Conservation (phyloP, 2,888 invertebrate species). For the Chalcis sispes region DNA sequence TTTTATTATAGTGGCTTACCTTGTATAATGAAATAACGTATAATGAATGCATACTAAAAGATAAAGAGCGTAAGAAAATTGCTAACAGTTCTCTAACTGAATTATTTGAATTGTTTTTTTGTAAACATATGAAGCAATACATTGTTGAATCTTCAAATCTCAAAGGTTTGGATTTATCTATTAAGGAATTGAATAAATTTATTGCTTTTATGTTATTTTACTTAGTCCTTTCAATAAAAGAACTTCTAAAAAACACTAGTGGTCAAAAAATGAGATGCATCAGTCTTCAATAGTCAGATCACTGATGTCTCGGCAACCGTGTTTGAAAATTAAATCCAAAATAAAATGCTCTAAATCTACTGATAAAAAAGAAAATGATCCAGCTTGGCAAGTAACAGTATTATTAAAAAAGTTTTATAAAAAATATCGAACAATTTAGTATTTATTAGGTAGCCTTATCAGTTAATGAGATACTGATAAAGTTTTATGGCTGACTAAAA, state of each 20-base stretch:
- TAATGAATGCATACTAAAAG: too few relatives aligned
- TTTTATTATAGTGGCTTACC: too few relatives aligned
- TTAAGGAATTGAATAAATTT: constrained; percentile 28
- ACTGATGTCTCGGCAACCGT: constrained; percentile 15
- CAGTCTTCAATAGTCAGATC: constrained; percentile 25
- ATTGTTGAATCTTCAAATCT: constrained; percentile 18
- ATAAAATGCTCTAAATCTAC: constrained; percentile 19
- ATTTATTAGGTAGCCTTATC: constrained; percentile 5
- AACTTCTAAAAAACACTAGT: constrained; percentile 25
- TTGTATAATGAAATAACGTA: too few relatives aligned
- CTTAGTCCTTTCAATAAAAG: constrained; percentile 27
- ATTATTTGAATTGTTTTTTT: constrained; percentile 31
- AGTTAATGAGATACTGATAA: constrained; percentile 3
- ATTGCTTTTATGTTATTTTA: constrained; percentile 30
- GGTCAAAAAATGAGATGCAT: constrained; percentile 14
- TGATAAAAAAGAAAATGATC: constrained; percentile 17
- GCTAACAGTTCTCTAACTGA: constrained; percentile 18
- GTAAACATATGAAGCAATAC: constrained; percentile 21
- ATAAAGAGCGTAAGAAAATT: constrained; percentile 17
- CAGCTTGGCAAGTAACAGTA: constrained; percentile 17
- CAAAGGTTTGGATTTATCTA: constrained; percentile 26
- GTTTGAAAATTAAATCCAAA: constrained; percentile 14
- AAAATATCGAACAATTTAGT: constrained; percentile 7
- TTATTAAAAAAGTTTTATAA: constrained; percentile 3
- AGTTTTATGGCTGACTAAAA: neutral